Conservation (phyloP, 92 coral and sea anemone species). For the Porites evermanni region DNA sequence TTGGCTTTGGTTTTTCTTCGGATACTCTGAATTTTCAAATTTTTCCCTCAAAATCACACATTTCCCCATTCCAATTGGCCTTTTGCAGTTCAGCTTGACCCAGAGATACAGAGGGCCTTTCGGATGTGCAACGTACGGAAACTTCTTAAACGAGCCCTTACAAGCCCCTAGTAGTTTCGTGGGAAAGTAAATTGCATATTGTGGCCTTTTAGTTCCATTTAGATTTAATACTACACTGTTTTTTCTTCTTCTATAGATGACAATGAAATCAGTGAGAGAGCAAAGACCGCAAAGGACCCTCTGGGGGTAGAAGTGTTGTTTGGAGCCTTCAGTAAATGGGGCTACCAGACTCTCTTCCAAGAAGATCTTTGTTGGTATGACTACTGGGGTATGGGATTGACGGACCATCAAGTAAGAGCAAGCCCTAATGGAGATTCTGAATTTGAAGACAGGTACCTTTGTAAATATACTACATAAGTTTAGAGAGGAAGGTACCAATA, state of each 20-base stretch:
- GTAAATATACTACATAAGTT: too few species aligned
- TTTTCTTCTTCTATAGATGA: slow-evolving; percentile 37
- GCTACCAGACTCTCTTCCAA: slow-evolving; percentile 89
- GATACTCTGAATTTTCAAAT: slow-evolving; percentile 79
- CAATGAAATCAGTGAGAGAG: slow-evolving; percentile 41
- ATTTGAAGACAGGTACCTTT: background rate
- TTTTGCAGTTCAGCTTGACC: too few species aligned
- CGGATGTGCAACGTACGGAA: too few species aligned
- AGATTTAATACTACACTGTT: too few species aligned
- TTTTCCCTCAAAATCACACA: slow-evolving; percentile 68
- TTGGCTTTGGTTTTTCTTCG: slow-evolving; percentile 77
- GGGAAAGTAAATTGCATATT: slow-evolving; percentile 31
- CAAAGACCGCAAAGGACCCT: slow-evolving; percentile 41
- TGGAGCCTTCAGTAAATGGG: slow-evolving; percentile 63
- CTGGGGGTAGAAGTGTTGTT: slow-evolving; percentile 80
- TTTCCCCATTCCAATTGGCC: too few species aligned
- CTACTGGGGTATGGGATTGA: slow-evolving; percentile 81
- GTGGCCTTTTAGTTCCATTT: too few species aligned
- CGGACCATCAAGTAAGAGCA: slow-evolving; percentile 55
- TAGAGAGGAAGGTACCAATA: too few species aligned
- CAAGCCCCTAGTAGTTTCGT: too few species aligned
- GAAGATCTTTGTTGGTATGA: slow-evolving; percentile 91
- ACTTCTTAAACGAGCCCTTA: too few species aligned
- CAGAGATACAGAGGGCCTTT: too few species aligned
- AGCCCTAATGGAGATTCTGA: background rate